Evolutionary conservation across 30 jellyfish, hydroid and myxozoan genomes (phyloP), one percentile per base, ranked within the genome.

Genomic region (Aurelia sp.): DNA sequence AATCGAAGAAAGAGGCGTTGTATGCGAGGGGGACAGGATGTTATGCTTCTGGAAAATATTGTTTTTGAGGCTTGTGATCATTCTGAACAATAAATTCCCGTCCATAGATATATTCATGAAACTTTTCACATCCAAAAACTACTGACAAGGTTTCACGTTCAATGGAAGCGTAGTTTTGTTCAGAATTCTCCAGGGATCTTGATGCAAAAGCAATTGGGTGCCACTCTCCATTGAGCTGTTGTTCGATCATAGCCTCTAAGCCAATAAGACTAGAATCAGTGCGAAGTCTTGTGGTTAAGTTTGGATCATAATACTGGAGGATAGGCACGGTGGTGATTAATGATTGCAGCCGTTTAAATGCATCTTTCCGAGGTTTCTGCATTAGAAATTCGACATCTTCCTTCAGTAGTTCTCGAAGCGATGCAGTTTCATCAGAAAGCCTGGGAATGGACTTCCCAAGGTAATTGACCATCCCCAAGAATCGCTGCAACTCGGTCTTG

Each of bases 361-460:
- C 33, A 2, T 27, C 33, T 27, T 27, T 27, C 33, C 2, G 33
- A 27, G 33, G 33, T 27, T 35, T 48, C 51, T 70, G 71, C 92
- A 85, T 66, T 19, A 11, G 19, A 57, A 71, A 83, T 44, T 30
- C 71, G n/a, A 47, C 21, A 21, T 72, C 82, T 27, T 81, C 48
- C 62, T 83, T 70, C 71, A 83, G 37, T 3, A 78, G 75, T 17
- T 44, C 69, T 15, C 75, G 83, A 23, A 78, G 81, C 20, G 89
- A 48, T 17, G 51, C 52, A 50, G 75, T 63, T 72, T 69, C 74
- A 30, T 35, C 63, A 4, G 93, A 70, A 57, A 83, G 68, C 10
- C 77, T 10, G 33, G 93, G 93, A 57, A 83, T 83, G 50, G 51
- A 83, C 41, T 83, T 83, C 19, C 93, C 88, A 53, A 64, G 84